A percentile compares a stretch with the other conserved stretches of the same genome.
Conservation (phyloP, 2,888 invertebrate genomes). For the Megaustenia siamemsis region DNA sequence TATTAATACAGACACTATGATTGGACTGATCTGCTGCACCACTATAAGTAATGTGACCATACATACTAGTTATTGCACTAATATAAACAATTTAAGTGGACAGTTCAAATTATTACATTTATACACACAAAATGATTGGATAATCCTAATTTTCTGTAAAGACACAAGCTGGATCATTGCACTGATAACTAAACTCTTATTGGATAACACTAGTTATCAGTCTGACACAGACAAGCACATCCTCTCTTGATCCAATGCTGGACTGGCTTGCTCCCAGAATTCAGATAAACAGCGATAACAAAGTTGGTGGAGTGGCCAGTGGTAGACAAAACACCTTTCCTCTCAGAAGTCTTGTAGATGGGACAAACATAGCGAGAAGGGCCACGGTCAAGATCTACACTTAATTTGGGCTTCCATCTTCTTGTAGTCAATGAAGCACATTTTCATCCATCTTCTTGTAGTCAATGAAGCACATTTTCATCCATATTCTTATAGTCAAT, state of each 20-base stretch:
- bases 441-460: no score
- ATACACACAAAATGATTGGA: neutral
- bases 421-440: no score
- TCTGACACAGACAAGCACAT: constrained; percentile 88
- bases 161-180: no score
- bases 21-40: neutral
- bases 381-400: constrained; percentile 71
- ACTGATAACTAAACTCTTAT: neutral
- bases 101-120: neutral
- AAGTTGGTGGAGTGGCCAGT: constrained; percentile 93
- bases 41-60: no score
- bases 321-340: constrained; percentile 88
- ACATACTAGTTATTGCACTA: neutral
- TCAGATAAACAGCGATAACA: constrained; percentile 87
- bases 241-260: constrained; percentile 91
- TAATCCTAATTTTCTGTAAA: neutral
- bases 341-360: constrained; percentile 81
- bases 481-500: no score
- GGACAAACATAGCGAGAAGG: constrained; percentile 78
- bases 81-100: neutral
- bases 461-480: no score
- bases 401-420: constrained; percentile 87
- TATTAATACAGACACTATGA: neutral
- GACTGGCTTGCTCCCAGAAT: constrained; percentile 84
- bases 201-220: constrained; percentile 30